These are phyloP conservation scores for Diacarnus erythraeanus DNA, from an alignment of 37 sponge, comb jelly and placozoan species.

Conservation along the genomic window DNA sequence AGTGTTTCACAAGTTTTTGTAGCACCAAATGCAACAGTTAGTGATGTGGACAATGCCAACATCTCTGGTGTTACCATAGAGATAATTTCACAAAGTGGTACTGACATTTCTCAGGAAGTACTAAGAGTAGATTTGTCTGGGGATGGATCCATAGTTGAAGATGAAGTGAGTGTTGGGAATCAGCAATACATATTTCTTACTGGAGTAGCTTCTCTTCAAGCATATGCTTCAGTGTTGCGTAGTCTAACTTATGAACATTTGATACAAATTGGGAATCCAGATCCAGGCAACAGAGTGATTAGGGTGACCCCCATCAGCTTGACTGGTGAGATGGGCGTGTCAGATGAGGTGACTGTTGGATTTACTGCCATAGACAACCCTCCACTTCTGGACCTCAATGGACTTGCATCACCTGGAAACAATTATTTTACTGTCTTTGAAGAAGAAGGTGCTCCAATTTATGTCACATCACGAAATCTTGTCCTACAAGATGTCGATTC, in stretches of 20 bases:
- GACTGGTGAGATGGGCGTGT: constrained; percentile 13
- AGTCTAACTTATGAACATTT: constrained; percentile 52
- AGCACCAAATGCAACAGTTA: constrained; percentile 19
- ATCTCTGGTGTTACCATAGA: constrained; percentile 22
- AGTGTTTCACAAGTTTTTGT: constrained; percentile 9
- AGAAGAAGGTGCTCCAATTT: constrained; percentile 41
- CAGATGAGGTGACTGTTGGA: constrained; percentile 33
- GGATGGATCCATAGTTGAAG: background rate
- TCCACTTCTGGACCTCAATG: constrained; percentile 74
- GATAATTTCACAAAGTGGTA: background rate
- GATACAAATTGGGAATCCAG: constrained; percentile 17
- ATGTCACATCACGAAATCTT: background rate
- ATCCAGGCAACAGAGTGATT: constrained; percentile 33
- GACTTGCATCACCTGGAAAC: constrained; percentile 13
- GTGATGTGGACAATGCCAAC: constrained; percentile 48
- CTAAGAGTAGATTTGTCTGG: background rate
- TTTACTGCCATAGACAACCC: constrained; percentile 59
- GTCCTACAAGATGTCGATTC: constrained; percentile 42
- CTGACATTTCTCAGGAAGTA: constrained; percentile 14
- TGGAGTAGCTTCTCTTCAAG: constrained; percentile 25
- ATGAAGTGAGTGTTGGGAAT: background rate
- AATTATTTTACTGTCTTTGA: constrained; percentile 19
- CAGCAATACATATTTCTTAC: constrained; percentile 2
- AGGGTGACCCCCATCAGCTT: constrained; percentile 23
- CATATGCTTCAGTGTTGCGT: constrained; percentile 47